Evolutionary conservation across 2,888 invertebrate genomes (phyloP).

Genomic region (Drosophila greeni): DNA sequence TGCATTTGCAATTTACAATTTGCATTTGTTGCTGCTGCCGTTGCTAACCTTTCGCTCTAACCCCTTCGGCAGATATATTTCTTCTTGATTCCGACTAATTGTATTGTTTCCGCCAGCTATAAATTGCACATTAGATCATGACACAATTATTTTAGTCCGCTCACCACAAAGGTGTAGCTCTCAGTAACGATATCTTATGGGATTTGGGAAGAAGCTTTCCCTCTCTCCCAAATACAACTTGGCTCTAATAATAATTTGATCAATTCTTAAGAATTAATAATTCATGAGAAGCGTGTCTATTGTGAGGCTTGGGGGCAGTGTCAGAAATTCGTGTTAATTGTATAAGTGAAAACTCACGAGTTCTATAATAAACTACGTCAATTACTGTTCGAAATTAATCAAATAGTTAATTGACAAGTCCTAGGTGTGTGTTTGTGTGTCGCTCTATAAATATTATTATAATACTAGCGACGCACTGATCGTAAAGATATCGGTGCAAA

Average conservation of each 20-base stretch:
- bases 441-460: neutral
- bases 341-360: constrained; percentile 49
- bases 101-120: constrained; percentile 56
- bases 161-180: neutral
- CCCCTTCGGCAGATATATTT: constrained; percentile 23
- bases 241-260: neutral
- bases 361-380: constrained; percentile 60
- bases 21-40: constrained; percentile 34
- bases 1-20: constrained; percentile 53
- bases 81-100: constrained; percentile 19
- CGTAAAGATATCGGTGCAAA: constrained; percentile 29
- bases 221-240: neutral
- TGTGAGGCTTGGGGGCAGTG: neutral
- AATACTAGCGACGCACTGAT: constrained; percentile 6
- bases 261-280: constrained; percentile 16
- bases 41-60: constrained; percentile 30
- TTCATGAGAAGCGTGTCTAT: constrained; percentile 17
- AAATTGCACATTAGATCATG: constrained; percentile 74
- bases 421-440: neutral
- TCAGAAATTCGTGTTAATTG: constrained; percentile 22
- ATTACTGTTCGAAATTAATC: constrained; percentile 41
- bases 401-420: constrained; percentile 23
- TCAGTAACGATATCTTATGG: neutral
- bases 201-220: neutral
- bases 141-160: constrained; percentile 66